These are phyloP conservation scores for Aplodontia rufa DNA, from an alignment of 2,113 vertebrate genomes.

Conservation along the genomic window DNA sequence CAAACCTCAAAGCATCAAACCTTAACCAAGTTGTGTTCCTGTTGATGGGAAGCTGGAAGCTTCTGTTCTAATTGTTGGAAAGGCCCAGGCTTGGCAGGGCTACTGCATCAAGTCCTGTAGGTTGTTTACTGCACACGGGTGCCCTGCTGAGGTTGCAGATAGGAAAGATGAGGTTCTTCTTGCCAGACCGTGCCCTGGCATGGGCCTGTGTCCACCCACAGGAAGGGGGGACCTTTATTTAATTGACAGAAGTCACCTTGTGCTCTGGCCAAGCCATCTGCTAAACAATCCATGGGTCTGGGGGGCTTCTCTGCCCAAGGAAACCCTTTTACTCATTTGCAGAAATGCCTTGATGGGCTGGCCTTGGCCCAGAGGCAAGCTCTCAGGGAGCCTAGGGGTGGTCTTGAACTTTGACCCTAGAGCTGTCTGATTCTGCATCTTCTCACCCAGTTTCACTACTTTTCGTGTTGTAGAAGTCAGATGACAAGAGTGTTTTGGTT, in stretches of 20 bases:
- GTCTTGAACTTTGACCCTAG: neutral
- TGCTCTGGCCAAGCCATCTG: neutral
- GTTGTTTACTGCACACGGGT: neutral
- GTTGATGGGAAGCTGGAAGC: neutral
- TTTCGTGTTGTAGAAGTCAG: neutral
- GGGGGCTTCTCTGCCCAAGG: neutral
- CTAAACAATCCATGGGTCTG: neutral
- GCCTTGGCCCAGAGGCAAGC: neutral
- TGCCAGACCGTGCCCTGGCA: neutral
- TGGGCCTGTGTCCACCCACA: neutral
- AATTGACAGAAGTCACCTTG: neutral
- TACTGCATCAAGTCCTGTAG: neutral
- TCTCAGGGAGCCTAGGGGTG: neutral
- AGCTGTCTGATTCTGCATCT: neutral
- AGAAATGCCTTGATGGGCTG: neutral
- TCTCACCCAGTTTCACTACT: neutral
- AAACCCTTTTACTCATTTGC: neutral
- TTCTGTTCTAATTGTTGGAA: neutral
- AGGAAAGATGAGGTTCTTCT: neutral
- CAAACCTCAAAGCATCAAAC: neutral
- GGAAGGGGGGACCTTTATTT: neutral
- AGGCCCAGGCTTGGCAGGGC: neutral
- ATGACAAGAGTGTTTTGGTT: neutral
- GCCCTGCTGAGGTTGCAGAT: neutral
- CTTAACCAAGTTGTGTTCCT: neutral